Evolutionary conservation across 2,113 vertebrate species (phyloP), one percentile per base, ranked within the genome.

Genomic region (Nerophis ophidion): DNA sequence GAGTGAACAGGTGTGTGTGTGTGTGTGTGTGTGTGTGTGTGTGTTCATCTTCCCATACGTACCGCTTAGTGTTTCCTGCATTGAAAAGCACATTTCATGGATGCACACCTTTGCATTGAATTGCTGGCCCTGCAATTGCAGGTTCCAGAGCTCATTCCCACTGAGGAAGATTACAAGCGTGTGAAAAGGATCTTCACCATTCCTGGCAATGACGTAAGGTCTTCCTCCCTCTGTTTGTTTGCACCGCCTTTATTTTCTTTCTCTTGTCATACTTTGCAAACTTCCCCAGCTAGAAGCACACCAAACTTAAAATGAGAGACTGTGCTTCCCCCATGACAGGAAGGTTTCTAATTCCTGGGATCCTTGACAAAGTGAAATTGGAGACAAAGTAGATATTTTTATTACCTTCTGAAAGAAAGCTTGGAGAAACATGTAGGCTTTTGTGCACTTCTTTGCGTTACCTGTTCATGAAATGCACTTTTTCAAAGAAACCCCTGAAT

Each of bases 111-210:
- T 10, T 33, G 44, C 57, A 68, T 71, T 64, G 58, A 70, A 34
- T 63, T 86, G 74, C 91, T 11, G 45, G 78, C 77, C 66, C 63
- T 90, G 87, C 80, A 84, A 86, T 84, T 85, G 53, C 85, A 96
- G 94, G 89, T 84, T 68, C 76, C 83, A 67, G 66, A 8, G 68
- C 81, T 90, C 85, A 88, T 82, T 69, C 91, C 93, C 0, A 70
- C 85, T 9, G 93, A 95, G 76, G 93, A 94, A 56, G 92, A 94
- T 1, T 89, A 92, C 84, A 91, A 84, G 66, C 90, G 92, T 14
- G 91, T 95, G 77, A 93, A 87, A 88, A 93, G 90, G 89, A 94
- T 94, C 91, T 94, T 95, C 90, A 85, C 79, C 12, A 14, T 86
- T 73, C 51, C 48, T 49, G 51, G 51, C 66, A 74, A 65, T 48